Evolutionary conservation across 2,888 invertebrate species (phyloP).

Genomic region (Orchestes rusci): DNA sequence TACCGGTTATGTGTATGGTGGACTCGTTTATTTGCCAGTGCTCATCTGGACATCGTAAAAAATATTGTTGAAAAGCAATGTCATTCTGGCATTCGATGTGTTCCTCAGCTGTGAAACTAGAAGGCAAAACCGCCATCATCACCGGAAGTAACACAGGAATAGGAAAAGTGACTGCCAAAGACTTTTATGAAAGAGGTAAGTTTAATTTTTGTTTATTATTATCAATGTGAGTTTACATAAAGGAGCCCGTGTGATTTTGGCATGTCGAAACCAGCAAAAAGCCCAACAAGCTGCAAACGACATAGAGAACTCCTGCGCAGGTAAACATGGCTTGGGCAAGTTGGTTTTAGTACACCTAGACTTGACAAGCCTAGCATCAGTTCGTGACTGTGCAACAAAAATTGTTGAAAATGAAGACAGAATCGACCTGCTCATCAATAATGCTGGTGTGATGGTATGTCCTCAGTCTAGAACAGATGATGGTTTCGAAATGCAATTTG

Average conservation of each 20-base stretch:
- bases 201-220: too few relatives aligned
- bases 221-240: too few relatives aligned
- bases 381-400: constrained; percentile 39
- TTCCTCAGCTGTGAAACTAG: constrained; percentile 38
- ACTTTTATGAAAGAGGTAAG: constrained; percentile 45
- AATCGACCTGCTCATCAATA: constrained; percentile 61
- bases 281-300: constrained; percentile 50
- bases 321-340: constrained; percentile 41
- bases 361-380: constrained; percentile 38
- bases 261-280: constrained; percentile 49
- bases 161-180: constrained; percentile 35
- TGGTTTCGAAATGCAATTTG: constrained; percentile 60
- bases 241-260: constrained; percentile 52
- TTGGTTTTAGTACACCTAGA: constrained; percentile 46
- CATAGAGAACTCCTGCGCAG: constrained; percentile 42
- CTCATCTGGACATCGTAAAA: too few relatives aligned
- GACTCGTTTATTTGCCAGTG: too few relatives aligned
- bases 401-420: constrained; percentile 46
- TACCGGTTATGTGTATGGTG: too few relatives aligned
- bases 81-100: constrained; percentile 37
- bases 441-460: constrained; percentile 65
- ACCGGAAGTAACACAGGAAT: constrained; percentile 34
- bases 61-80: too few relatives aligned
- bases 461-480: constrained; percentile 55
- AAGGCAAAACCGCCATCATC: constrained; percentile 41